These are phyloP conservation scores for Oncorhynchus masou DNA, from an alignment of 2,113 vertebrate species.

Conservation along the genomic window DNA sequence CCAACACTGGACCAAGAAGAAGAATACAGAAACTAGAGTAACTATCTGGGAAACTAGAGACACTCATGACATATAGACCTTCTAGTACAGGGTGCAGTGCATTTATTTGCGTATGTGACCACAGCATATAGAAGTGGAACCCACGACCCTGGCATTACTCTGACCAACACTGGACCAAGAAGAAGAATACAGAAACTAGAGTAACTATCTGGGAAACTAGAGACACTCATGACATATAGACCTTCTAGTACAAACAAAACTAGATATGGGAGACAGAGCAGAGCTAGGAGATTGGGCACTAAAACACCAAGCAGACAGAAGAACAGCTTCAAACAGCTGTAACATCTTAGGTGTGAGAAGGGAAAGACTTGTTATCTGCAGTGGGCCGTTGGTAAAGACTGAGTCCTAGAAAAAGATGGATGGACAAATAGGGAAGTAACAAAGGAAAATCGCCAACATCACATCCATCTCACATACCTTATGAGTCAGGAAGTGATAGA, in stretches of 20 bases:
- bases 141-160: no score
- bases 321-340: conserved; percentile 42
- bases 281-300: conserved; percentile 21
- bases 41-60: not conserved
- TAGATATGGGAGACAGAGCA: not conserved
- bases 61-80: not conserved
- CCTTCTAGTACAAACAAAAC: not conserved
- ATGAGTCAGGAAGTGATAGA: not conserved
- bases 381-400: conserved; percentile 39
- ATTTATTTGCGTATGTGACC: no score
- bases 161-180: not conserved
- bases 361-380: conserved; percentile 57
- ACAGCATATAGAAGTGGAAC: not conserved
- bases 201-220: not conserved
- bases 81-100: not conserved
- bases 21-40: no score
- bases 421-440: conserved; percentile 25
- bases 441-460: not conserved
- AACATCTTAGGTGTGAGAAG: conserved; percentile 50
- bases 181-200: no score
- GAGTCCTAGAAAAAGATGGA: conserved; percentile 43
- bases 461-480: not conserved
- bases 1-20: not conserved
- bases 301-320: conserved; percentile 25
- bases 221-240: not conserved